Base-by-base conservation (phyloP, 1,140 invertebrate genomes). In the Hestina assimilis region DNA sequence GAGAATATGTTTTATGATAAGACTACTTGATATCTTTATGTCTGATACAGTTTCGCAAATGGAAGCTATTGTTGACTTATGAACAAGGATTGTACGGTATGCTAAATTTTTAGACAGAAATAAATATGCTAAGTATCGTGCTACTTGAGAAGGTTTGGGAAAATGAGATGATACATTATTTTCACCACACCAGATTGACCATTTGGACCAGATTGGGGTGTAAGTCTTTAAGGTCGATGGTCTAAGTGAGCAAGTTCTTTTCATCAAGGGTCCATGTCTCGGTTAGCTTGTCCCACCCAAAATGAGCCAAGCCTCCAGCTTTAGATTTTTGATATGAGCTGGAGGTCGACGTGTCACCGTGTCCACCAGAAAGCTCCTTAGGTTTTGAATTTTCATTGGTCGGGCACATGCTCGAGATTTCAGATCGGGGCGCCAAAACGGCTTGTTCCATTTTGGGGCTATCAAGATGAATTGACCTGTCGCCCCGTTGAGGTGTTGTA, bases 231-330 rank as follows among this genome's bases (percentile, higher is more conserved):
- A 8, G 0, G 72, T 75, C 8, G 72, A 75, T 7, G 29, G 2
- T 48, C 73, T 40, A 50, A 48, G 42, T 38, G 2, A 76, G n/a
- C n/a, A 46, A 4, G 69, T 38, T 7, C 40, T 43, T 67, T 23
- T 76, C 68, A 28, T 56, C n/a, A n/a, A 9, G 20, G 4, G 62
- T 59, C 72, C 68, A 79, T n/a, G 35, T 26, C 4, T 29, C 19
- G 19, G 52, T 62, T 11, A 66, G 5, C 0, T 33, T 3, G 23
- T 63, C 53, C 66, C 72, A 79, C 50, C 59, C 56, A 24, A 62
- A 74, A 73, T 64, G 26, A 70, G 56, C 70, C 68, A 75, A 11
- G 67, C 74, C 56, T 79, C 71, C 59, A 79, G 61, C n/a, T n/a
- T n/a, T n/a, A n/a, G n/a, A n/a, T n/a, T n/a, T n/a, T n/a, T n/a